These are phyloP conservation scores for Symphodus melops DNA, from an alignment of 2,113 vertebrate species.

Conservation along the genomic window DNA sequence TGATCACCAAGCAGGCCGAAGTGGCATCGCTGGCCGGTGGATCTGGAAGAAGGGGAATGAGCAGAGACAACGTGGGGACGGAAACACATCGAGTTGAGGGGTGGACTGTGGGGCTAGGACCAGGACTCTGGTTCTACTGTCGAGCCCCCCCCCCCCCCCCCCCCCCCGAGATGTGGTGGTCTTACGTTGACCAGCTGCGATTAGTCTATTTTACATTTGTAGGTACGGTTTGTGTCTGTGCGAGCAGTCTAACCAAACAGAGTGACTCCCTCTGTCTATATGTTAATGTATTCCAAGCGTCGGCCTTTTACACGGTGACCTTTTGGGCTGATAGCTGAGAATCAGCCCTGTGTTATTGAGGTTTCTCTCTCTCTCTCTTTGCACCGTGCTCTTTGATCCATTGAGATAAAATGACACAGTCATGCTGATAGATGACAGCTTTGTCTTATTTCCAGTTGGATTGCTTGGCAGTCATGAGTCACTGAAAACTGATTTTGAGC, in stretches of 20 bases:
- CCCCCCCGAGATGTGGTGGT: too few species aligned
- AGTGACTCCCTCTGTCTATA: conserved; percentile 1
- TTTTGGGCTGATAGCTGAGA: conserved; percentile 16
- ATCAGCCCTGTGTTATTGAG: background rate
- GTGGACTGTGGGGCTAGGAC: too few species aligned
- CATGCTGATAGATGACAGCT: conserved; percentile 11
- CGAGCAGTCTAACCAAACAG: background rate
- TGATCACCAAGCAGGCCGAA: too few species aligned
- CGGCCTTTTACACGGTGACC: conserved; percentile 17
- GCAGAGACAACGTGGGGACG: too few species aligned
- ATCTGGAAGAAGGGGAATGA: too few species aligned
- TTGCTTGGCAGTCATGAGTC: conserved; percentile 15
- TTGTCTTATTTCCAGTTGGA: conserved; percentile 22
- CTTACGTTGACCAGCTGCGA: too few species aligned
- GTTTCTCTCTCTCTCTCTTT: background rate
- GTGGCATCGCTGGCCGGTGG: too few species aligned
- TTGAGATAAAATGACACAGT: conserved; percentile 1
- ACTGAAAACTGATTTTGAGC: conserved; percentile 11
- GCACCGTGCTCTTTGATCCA: conserved; percentile 15
- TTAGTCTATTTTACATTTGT: too few species aligned
- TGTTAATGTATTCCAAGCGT: conserved; percentile 3
- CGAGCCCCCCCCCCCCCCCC: too few species aligned
- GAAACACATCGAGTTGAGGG: too few species aligned
- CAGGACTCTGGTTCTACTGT: too few species aligned
- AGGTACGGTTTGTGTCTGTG: too few species aligned